These are phyloP conservation scores for Agrilus mali DNA, from an alignment of 2,888 invertebrate species.

Conservation along the genomic window DNA sequence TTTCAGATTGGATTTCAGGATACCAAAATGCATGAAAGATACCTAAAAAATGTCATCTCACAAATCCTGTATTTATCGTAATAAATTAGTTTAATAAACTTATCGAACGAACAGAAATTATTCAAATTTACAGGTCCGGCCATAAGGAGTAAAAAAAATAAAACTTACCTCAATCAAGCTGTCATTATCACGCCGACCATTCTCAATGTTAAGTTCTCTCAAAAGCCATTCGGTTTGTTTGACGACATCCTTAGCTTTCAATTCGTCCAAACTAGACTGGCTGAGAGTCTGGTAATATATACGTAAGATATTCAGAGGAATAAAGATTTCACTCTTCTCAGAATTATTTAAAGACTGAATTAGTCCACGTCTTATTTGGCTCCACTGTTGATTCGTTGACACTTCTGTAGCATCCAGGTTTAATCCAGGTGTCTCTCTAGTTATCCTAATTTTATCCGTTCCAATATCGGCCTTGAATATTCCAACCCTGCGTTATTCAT, in stretches of 20 bases:
- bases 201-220: conserved; percentile 25
- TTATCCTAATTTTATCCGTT: conserved; percentile 27
- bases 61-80: too few species aligned
- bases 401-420: conserved; percentile 15
- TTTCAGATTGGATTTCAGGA: too few species aligned
- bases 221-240: conserved; percentile 30
- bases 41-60: too few species aligned
- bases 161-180: conserved; percentile 5
- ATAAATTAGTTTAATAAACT: too few species aligned
- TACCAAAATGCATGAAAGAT: too few species aligned
- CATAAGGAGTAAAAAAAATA: too few species aligned
- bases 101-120: too few species aligned
- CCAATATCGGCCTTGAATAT: conserved; percentile 28
- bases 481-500: conserved; percentile 16
- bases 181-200: conserved; percentile 24
- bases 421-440: conserved; percentile 17
- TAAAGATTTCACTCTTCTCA: conserved; percentile 25
- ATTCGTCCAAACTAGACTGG: conserved; percentile 20
- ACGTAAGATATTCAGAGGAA: conserved; percentile 28
- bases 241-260: conserved; percentile 21
- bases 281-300: conserved; percentile 31
- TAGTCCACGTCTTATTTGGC: conserved; percentile 27
- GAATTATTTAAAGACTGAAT: conserved; percentile 27
- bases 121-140: too few species aligned
- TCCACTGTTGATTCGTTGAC: conserved; percentile 26